phyloP scores from a whole-genome alignment of 2,113 vertebrate genomes.

The Sorex fumeus region DNA sequence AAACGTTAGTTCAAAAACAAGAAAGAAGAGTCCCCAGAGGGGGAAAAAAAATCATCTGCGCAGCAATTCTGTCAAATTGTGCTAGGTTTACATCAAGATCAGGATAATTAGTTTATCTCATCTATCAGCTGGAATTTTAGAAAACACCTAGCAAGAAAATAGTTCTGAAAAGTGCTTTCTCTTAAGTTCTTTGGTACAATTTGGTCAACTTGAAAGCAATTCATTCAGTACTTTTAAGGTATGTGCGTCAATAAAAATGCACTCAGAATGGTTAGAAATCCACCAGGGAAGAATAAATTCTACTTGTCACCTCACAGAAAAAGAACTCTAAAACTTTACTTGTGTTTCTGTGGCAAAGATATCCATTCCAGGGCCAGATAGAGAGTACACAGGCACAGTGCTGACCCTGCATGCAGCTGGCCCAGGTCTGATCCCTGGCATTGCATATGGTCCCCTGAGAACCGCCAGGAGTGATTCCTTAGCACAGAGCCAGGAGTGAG shows the following conservation, averaged over 20 bases:
- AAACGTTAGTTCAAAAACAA: conserved; percentile 57
- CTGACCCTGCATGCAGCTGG: no score
- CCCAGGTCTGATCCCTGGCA: no score
- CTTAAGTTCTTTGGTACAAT: conserved; percentile 86
- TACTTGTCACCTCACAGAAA: conserved; percentile 74
- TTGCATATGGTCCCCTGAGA: no score
- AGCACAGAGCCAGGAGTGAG: no score
- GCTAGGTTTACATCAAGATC: neutral
- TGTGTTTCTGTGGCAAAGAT: conserved; percentile 69
- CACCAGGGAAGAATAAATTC: conserved; percentile 74
- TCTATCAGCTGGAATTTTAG: conserved; percentile 63
- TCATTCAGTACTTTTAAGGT: conserved; percentile 76
- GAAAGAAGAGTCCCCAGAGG: conserved; percentile 41
- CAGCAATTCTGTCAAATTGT: conserved; percentile 52
- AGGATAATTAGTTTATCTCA: conserved; percentile 68
- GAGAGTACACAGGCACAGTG: no score
- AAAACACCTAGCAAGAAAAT: conserved; percentile 72
- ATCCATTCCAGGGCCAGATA: conserved; percentile 25
- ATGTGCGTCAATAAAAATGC: conserved; percentile 82
- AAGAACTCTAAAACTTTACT: conserved; percentile 66
- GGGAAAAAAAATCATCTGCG: neutral
- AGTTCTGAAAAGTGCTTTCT: conserved; percentile 61
- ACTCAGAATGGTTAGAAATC: conserved; percentile 78
- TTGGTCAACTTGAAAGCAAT: conserved; percentile 77
- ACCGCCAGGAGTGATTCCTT: no score